Base-by-base conservation (phyloP, 2,113 vertebrate genomes). In the Saccopteryx bilineata region DNA sequence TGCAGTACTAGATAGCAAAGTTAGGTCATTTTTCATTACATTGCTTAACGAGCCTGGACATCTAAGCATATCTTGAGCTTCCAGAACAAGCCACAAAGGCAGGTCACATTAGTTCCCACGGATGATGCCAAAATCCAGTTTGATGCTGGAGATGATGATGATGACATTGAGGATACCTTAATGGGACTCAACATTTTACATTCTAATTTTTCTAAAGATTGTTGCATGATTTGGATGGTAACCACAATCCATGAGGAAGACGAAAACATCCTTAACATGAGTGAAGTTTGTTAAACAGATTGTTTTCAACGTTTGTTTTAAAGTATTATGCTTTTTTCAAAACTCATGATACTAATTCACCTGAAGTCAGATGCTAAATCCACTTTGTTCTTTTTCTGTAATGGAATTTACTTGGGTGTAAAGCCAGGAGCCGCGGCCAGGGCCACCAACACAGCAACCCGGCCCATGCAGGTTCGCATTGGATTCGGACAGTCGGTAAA, bases 61-160 rank as follows among this genome's bases (percentile, higher is more conserved):
- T 60, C 11, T 31, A 19, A 69, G 26, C 50, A 63, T 39, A 24
- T 17, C 3, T 8, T 68, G 63, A 82, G 9, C 56, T 39, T 69
- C 56, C 39, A 48, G 48, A 21, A 61, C n/a, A 69, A 66, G 31
- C 26, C 52, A 8, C 28, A 66, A 33, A 28, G 31, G 39, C 75
- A 84, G 26, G 50, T 46, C 78, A 99, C 98, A 18, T 99, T 99
- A 95, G 99, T 99, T 31, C 99, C 99, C 39, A 99, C 99, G 95
- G 99, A 99, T 97, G 99, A 99, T 28, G 99, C 99, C 69, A 99
- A 99, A 98, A 99, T 99, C 98, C 99, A 99, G 97, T 99, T 99
- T 24, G 99, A 99, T 96, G 99, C 99, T 84, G 99, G 99, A 19
- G 99, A 99, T 94, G 99, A 99, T 69, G 99, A 99, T 90, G 99